phyloP scores from a whole-genome alignment of 2,888 invertebrate genomes.

The Tetragonula carbonaria region DNA sequence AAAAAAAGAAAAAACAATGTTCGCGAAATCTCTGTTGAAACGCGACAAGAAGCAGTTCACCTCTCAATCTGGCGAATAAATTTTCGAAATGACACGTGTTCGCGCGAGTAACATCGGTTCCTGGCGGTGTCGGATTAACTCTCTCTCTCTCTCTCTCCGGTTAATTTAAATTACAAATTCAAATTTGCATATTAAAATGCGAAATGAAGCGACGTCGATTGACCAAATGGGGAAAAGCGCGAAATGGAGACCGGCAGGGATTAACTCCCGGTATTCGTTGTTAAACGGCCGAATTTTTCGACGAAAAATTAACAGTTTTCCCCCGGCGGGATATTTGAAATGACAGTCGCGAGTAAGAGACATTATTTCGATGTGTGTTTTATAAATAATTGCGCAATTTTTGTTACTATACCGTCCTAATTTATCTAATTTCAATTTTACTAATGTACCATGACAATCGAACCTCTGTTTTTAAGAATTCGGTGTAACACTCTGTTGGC shows the following conservation, averaged over 20 bases:
- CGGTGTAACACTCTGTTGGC: too few relatives aligned
- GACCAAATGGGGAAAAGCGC: too few relatives aligned
- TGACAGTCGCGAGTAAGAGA: too few relatives aligned
- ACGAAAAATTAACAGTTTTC: not conserved
- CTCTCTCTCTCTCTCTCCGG: too few relatives aligned
- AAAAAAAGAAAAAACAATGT: not conserved
- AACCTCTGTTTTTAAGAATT: too few relatives aligned
- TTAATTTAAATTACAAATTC: slow-evolving; percentile 10
- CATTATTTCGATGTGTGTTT: too few relatives aligned
- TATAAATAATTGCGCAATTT: too few relatives aligned
- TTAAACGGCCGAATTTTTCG: not conserved
- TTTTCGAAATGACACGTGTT: not conserved
- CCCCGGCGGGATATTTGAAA: too few relatives aligned
- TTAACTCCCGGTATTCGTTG: not conserved
- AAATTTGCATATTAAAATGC: slow-evolving; percentile 1
- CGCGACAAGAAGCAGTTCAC: not conserved
- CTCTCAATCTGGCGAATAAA: not conserved
- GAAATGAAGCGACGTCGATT: not conserved
- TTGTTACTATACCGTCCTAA: too few relatives aligned
- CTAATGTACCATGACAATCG: too few relatives aligned
- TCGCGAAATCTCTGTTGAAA: not conserved
- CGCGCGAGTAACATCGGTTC: not conserved
- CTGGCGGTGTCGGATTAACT: not conserved
- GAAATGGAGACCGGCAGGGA: not conserved
- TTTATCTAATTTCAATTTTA: too few relatives aligned